These are phyloP conservation scores for Cacatua alba DNA, from an alignment of 2,113 vertebrate genomes.

Conservation along the genomic window DNA sequence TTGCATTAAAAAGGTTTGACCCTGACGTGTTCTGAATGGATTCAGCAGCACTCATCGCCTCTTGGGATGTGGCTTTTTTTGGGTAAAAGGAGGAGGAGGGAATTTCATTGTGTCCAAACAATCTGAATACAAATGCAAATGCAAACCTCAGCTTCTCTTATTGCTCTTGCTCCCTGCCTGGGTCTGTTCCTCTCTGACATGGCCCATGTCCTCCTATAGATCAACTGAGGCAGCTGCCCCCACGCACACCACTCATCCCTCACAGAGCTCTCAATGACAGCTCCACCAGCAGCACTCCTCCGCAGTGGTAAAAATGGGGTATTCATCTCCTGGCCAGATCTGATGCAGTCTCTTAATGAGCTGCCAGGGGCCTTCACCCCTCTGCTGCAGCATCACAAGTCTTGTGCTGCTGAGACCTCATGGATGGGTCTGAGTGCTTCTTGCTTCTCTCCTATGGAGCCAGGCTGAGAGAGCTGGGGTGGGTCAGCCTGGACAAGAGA, in stretches of 20 bases:
- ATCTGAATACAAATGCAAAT: neutral
- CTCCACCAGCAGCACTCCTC: neutral
- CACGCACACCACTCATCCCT: neutral
- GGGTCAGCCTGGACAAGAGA: neutral
- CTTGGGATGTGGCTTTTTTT: neutral
- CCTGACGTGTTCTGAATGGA: neutral
- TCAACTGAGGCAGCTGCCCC: neutral
- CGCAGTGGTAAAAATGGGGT: accelerated
- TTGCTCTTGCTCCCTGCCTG: neutral
- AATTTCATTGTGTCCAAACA: neutral
- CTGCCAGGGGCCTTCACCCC: neutral
- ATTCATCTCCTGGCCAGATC: neutral
- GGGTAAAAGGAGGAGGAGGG: neutral
- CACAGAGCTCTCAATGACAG: neutral
- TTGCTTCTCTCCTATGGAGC: neutral
- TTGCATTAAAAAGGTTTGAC: neutral
- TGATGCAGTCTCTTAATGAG: neutral
- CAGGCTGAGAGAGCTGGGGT: neutral
- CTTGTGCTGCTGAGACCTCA: neutral
- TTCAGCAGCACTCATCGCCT: neutral
- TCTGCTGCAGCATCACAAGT: neutral
- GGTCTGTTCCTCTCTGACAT: neutral
- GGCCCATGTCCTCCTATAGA: neutral
- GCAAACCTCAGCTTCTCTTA: neutral
- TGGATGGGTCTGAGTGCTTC: neutral